Base-by-base conservation (phyloP, 2,888 invertebrate species). In the Pocota personata region DNA sequence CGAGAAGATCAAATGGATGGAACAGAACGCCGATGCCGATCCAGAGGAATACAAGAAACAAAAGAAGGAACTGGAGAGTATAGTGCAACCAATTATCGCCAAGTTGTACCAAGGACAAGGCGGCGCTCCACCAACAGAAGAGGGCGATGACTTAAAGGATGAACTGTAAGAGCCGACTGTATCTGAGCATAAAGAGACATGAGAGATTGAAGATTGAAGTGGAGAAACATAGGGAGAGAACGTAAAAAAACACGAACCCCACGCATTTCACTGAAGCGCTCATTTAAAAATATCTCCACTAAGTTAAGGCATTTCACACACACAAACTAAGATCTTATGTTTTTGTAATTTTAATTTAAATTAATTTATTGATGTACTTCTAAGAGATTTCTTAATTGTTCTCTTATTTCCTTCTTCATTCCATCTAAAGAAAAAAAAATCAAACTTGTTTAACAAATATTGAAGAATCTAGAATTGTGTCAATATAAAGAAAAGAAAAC, bases 1-100 rank as follows among this genome's bases (percentile, higher is more conserved):
- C 82, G 98, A 97, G 89, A 96, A 98, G 88, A 99, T 99, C 92
- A 98, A 98, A 91, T 99, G 99, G 99, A 94, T 99, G 87, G 99
- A 99, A 93, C 96, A 97, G 88, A 98, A 99, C 93, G 96, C 96
- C 90, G 98, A 98, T 90, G 97, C 97, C 0, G 98, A 98, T 83
- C 94, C 96, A 0, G 98, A 98, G 89, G 98, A 98, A 80, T 97
- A 97, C 93, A 97, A 98, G 93, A 96, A 96, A 90, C 97, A 98
- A 92, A 99, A 97, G 95, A 98, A 99, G 92, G 96, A 97, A 88
- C 94, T 99, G 64, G 98, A 99, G 92, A 97, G 97, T 89, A 95
- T 98, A 40, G 98, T 98, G 0, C 98, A 99, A 92, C 99, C 99
- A 7, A 99, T 99, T 91, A 97, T 99, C 91, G 96, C 98, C 71